Conservation (phyloP, 2,797 vertebrate genomes). For the Danio tinwini region DNA sequence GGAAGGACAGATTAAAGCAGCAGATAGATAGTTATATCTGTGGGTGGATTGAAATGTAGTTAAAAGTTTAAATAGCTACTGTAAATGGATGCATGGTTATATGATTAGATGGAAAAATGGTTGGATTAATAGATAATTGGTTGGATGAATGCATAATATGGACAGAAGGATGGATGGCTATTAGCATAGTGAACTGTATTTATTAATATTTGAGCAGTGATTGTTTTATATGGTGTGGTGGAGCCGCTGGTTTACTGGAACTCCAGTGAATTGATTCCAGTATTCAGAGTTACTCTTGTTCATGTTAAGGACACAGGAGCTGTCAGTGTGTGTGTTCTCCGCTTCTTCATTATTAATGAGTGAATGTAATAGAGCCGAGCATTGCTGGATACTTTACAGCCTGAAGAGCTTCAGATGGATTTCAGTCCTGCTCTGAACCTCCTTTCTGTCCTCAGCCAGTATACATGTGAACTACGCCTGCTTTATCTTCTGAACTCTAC, state of each 20-base stretch:
- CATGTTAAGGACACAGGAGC: constrained; percentile 78
- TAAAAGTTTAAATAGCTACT: too few relatives aligned
- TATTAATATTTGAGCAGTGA: background rate
- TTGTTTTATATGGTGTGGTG: constrained; percentile 42
- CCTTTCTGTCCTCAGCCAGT: background rate
- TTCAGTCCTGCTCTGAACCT: background rate
- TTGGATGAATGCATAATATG: too few relatives aligned
- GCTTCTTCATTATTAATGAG: constrained; percentile 82
- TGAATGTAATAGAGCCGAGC: constrained; percentile 70
- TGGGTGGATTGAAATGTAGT: too few relatives aligned
- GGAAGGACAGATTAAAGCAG: too few relatives aligned
- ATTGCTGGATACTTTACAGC: constrained; percentile 73
- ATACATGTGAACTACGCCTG: background rate
- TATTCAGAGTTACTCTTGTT: constrained; percentile 70
- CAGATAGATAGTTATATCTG: too few relatives aligned
- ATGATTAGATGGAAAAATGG: too few relatives aligned
- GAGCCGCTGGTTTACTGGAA: constrained; percentile 17
- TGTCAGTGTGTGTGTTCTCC: constrained; percentile 77
- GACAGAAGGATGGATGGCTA: too few relatives aligned
- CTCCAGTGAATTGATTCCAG: background rate
- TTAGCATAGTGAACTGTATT: too few relatives aligned
- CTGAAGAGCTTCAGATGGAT: constrained; percentile 31
- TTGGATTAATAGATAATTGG: too few relatives aligned
- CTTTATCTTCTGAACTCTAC: background rate
- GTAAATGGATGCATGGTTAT: too few relatives aligned